Evolutionary conservation across 2,797 vertebrate genomes (phyloP).

Genomic region (Crypturellus tataupa): DNA sequence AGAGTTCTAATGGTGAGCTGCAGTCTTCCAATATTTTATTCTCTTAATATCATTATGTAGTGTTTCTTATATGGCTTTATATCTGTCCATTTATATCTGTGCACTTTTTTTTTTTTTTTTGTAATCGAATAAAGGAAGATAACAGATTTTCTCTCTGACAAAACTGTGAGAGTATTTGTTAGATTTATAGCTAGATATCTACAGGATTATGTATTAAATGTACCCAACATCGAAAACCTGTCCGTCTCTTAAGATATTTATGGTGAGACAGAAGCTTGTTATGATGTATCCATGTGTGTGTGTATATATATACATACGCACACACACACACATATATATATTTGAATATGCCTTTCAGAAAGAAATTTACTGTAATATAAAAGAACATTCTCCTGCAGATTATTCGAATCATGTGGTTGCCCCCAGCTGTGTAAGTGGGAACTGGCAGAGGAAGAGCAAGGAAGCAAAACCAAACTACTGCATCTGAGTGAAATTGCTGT

Average conservation of each 20-base stretch:
- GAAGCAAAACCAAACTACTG: not conserved
- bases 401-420: not conserved
- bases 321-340: too few relatives aligned
- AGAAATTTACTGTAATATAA: not conserved
- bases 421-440: not conserved
- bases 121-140: not conserved
- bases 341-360: not conserved
- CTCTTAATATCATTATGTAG: not conserved
- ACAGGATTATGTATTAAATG: not conserved
- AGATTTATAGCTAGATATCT: not conserved
- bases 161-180: not conserved
- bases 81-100: not conserved
- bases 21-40: not conserved
- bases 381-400: not conserved
- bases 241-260: not conserved
- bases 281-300: not conserved
- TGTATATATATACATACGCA: too few relatives aligned
- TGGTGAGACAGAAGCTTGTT: not conserved
- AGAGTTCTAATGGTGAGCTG: not conserved
- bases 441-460: not conserved
- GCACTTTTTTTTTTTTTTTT: not conserved
- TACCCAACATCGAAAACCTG: not conserved
- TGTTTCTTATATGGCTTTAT: not conserved
- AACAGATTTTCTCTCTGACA: not conserved
- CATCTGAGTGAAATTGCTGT: not conserved